Percentiles rank a stretch among this genome's conserved stretches.
Evolutionary conservation across 2,888 invertebrate genomes (phyloP).

Genomic region (Sympetrum striolatum): DNA sequence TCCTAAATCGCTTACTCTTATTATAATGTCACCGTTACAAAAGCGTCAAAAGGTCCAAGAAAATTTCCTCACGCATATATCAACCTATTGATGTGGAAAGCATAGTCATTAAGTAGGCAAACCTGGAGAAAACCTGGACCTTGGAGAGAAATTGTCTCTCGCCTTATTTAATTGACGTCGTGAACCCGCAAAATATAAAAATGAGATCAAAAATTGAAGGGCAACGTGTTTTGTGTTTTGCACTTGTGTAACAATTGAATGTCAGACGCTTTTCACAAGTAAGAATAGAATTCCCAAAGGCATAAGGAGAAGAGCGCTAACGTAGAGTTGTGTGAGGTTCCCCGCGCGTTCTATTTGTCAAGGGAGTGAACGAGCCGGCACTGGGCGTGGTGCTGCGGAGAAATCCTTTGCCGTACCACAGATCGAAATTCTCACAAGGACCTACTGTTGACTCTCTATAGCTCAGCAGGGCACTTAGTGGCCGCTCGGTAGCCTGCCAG

Average conservation of each 20-base stretch:
- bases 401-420: not conserved
- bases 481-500: not conserved
- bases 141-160: too few relatives aligned
- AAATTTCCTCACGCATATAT: too few relatives aligned
- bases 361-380: not conserved
- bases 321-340: not conserved
- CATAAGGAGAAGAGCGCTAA: not conserved
- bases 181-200: not conserved
- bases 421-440: not conserved
- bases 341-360: not conserved
- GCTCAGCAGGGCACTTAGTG: not conserved
- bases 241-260: not conserved
- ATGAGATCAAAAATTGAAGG: not conserved
- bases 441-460: not conserved
- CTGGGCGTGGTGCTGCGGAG: not conserved
- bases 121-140: too few relatives aligned
- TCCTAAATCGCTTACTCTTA: too few relatives aligned
- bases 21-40: too few relatives aligned
- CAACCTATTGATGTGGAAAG: too few relatives aligned
- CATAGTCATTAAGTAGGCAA: too few relatives aligned
- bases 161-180: too few relatives aligned
- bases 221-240: not conserved
- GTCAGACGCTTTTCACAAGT: conserved; percentile 17
- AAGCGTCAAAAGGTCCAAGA: too few relatives aligned
- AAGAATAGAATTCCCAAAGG: not conserved